These are phyloP conservation scores for Alca torda DNA, from an alignment of 2,797 vertebrate species.

Conservation along the genomic window DNA sequence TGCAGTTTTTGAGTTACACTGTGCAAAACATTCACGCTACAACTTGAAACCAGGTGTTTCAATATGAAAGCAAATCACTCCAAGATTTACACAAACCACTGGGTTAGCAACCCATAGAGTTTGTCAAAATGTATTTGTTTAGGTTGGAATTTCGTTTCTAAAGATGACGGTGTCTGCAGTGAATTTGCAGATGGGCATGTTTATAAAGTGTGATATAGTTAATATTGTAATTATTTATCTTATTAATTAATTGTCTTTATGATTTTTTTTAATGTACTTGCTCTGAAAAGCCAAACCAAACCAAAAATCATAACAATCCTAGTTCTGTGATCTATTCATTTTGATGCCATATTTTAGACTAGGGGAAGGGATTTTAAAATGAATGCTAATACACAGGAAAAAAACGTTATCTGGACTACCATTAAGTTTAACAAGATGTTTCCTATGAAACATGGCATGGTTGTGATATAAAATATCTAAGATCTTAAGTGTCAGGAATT, in stretches of 20 bases:
- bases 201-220: background rate
- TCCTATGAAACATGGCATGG: background rate
- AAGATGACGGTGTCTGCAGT: background rate
- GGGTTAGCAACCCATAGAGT: background rate
- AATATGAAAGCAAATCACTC: background rate
- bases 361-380: background rate
- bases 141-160: background rate
- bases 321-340: background rate
- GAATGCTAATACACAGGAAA: background rate
- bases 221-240: background rate
- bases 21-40: background rate
- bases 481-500: background rate
- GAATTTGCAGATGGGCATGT: background rate
- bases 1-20: slow-evolving; percentile 10
- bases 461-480: background rate
- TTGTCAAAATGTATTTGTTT: background rate
- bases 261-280: background rate
- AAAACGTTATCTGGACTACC: background rate
- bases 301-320: background rate
- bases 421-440: background rate
- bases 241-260: background rate
- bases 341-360: background rate
- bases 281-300: background rate
- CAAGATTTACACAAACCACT: background rate
- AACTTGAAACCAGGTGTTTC: slow-evolving; percentile 39